Conservation (phyloP, 1,140 invertebrate species). For the Drosophila murphyi region DNA sequence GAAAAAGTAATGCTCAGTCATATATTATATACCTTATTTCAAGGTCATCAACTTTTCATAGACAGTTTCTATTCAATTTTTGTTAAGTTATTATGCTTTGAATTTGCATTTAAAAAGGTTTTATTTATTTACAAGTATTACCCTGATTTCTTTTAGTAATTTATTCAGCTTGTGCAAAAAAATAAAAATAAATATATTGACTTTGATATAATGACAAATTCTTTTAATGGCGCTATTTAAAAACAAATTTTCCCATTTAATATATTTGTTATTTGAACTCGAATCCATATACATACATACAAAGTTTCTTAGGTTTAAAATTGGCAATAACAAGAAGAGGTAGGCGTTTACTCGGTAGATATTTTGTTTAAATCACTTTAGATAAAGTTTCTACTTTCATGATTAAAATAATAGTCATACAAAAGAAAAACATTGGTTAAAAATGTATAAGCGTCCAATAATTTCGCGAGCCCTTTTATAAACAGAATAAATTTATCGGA, state of each 20-base stretch:
- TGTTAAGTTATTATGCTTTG: slow-evolving; percentile 54
- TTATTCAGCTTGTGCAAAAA: slow-evolving; percentile 70
- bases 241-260: background rate
- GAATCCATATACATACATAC: no score
- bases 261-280: no score
- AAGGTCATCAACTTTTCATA: slow-evolving; percentile 46
- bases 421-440: background rate
- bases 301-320: no score
- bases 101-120: slow-evolving; percentile 55
- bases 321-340: no score
- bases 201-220: slow-evolving; percentile 25
- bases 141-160: slow-evolving; percentile 61
- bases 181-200: slow-evolving; percentile 54
- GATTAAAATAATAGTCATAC: background rate
- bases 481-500: background rate
- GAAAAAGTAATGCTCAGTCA: slow-evolving; percentile 67
- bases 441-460: background rate
- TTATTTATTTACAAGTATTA: slow-evolving; percentile 66
- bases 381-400: no score
- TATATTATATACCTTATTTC: slow-evolving; percentile 5
- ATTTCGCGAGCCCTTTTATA: background rate
- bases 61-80: slow-evolving; percentile 56
- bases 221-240: background rate
- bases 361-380: no score
- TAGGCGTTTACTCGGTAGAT: no score